Conservation (phyloP, 2,113 vertebrate genomes). For the Myrmophylax atrothorax region DNA sequence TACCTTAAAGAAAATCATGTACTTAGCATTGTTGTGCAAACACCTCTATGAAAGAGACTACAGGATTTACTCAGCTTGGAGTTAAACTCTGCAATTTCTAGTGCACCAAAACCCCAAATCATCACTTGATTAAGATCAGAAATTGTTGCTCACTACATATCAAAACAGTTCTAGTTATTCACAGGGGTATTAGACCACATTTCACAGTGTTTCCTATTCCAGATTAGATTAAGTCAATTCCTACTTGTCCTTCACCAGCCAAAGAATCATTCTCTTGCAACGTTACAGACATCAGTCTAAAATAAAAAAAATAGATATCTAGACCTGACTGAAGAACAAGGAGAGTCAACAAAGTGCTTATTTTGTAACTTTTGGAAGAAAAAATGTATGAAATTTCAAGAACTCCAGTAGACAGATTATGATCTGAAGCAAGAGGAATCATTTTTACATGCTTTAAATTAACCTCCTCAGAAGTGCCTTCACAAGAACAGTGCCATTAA, state of each 20-base stretch:
- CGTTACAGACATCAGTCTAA: not conserved
- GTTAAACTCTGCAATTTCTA: not conserved
- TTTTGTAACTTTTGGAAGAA: not conserved
- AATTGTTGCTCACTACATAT: not conserved
- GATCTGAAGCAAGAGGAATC: conserved; percentile 20
- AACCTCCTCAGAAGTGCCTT: conserved; percentile 36
- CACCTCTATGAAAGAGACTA: not conserved
- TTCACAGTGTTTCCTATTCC: not conserved
- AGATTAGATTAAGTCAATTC: not conserved
- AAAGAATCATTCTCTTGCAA: not conserved
- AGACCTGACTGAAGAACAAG: not conserved
- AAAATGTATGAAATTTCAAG: not conserved
- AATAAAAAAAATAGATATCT: not conserved
- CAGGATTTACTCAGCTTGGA: not conserved
- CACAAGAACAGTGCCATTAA: conserved; percentile 40
- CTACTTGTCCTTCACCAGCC: not conserved
- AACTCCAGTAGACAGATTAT: not conserved
- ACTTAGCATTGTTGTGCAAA: not conserved
- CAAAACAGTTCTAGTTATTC: not conserved
- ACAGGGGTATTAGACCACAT: not conserved
- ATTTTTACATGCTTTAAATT: conserved; percentile 49
- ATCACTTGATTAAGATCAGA: not conserved
- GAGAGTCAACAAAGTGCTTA: not conserved
- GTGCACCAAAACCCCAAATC: not conserved
- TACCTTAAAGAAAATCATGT: not conserved